Conservation (phyloP, 2,797 vertebrate genomes). For the Malurus leucopterus region DNA sequence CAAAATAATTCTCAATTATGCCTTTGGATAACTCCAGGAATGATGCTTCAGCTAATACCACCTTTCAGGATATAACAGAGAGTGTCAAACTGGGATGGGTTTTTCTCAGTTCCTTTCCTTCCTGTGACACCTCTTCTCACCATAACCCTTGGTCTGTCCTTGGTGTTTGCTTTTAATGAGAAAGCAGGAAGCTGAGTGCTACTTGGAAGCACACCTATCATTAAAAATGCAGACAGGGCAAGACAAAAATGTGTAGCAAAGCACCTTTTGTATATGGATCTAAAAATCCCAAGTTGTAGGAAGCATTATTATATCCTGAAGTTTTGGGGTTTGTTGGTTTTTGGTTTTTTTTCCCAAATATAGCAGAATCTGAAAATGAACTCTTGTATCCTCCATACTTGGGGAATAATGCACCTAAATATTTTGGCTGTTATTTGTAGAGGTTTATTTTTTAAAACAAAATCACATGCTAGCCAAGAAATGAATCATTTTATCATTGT, state of each 20-base stretch:
- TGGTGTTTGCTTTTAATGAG: slow-evolving; percentile 39
- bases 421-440: not conserved
- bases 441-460: not conserved
- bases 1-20: not conserved
- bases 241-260: not conserved
- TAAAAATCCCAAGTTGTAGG: not conserved
- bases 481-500: not conserved
- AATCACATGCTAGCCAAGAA: not conserved
- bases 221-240: slow-evolving; percentile 28
- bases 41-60: not conserved
- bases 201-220: not conserved
- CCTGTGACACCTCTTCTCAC: not conserved
- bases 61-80: not conserved
- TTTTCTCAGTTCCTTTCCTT: not conserved
- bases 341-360: not conserved
- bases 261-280: not conserved
- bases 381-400: not conserved
- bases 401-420: not conserved
- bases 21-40: not conserved
- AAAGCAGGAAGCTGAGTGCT: slow-evolving; percentile 6
- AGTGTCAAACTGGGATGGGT: not conserved
- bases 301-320: not conserved
- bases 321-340: not conserved
- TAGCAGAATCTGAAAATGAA: not conserved
- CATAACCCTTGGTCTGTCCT: not conserved